These are phyloP conservation scores for Danionella dracula DNA, from an alignment of 2,797 vertebrate species.

Conservation along the genomic window DNA sequence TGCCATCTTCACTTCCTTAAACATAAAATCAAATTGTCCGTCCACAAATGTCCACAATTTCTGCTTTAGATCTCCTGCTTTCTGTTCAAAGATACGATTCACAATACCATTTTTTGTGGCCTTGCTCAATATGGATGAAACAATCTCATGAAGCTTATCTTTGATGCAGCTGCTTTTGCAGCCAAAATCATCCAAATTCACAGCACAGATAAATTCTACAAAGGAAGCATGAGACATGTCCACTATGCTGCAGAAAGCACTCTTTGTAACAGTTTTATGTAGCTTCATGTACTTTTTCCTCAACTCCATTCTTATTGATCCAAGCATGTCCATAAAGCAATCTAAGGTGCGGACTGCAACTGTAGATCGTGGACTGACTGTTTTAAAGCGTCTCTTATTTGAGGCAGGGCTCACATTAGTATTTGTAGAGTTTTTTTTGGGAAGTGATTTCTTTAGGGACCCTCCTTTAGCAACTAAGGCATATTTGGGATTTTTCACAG, in stretches of 20 bases:
- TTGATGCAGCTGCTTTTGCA: conserved; percentile 71
- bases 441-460: conserved; percentile 40
- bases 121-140: conserved; percentile 77
- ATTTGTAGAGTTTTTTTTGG: conserved; percentile 15
- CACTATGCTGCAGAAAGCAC: conserved; percentile 86
- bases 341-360: conserved; percentile 70
- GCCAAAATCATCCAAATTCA: conserved; percentile 77
- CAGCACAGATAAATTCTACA: conserved; percentile 78
- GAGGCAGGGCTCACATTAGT: conserved; percentile 53
- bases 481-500: conserved; percentile 48
- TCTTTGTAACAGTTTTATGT: conserved; percentile 84
- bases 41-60: conserved; percentile 95
- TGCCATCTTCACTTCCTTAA: conserved; percentile 74
- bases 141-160: conserved; percentile 73
- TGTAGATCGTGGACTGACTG: conserved; percentile 59
- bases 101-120: conserved; percentile 86
- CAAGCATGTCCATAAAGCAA: conserved; percentile 86
- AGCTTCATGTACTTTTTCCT: conserved; percentile 96
- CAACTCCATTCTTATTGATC: conserved; percentile 76
- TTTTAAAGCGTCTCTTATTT: conserved; percentile 68
- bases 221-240: conserved; percentile 85
- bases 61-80: conserved; percentile 84
- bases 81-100: conserved; percentile 89
- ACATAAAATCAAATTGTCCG: conserved; percentile 85
- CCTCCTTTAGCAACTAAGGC: conserved; percentile 38